Base-by-base conservation (phyloP, 2,888 invertebrate genomes). In the Tupiocoris notatus region DNA sequence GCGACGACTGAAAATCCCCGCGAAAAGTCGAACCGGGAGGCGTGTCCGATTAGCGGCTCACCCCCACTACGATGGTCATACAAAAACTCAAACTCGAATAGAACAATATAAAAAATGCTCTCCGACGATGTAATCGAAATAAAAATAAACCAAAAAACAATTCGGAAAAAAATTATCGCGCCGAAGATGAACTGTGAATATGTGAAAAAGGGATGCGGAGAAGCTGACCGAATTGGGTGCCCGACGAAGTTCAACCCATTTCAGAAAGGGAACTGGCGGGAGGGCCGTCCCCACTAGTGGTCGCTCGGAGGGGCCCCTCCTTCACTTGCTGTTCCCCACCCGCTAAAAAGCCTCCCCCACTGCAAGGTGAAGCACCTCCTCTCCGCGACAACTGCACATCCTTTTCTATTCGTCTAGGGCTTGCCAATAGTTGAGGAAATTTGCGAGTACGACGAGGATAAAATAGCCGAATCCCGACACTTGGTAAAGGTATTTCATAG, bases 161-260 rank as follows among this genome's bases (percentile, higher is more conserved):
- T 73, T 65, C 66, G 59, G 66, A 65, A 66, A 75, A 73, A 65
- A 70, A 75, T 65, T 64, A 65, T 75, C 65, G 75, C 59, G 66
- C n/a, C n/a, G n/a, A n/a, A n/a, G n/a, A 66, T 65, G 56, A 56
- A 74, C 73, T 62, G 73, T 62, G 62, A 39, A 73, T 73, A n/a
- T 73, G 73, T 73, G 70, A 58, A 63, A 59, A 25, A 63, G 62
- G 25, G 39, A 39, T 39, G 12, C 39, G 39, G 39, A 39, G 39
- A 39, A 39, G 39, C 39, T 39, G 39, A 39, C 39, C 39, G 39
- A 39, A 39, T 39, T 39, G 39, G 39, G 39, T 12, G 56, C 57
- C 58, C 75, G 65, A 25, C 65, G 61, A 56, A 75, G 75, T 75
- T 75, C 75, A 75, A 75, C 75, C 75, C 75, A 75, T 75, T 75